phyloP scores from a whole-genome alignment of 2,888 invertebrate genomes.

The Plemyria rubiginata region DNA sequence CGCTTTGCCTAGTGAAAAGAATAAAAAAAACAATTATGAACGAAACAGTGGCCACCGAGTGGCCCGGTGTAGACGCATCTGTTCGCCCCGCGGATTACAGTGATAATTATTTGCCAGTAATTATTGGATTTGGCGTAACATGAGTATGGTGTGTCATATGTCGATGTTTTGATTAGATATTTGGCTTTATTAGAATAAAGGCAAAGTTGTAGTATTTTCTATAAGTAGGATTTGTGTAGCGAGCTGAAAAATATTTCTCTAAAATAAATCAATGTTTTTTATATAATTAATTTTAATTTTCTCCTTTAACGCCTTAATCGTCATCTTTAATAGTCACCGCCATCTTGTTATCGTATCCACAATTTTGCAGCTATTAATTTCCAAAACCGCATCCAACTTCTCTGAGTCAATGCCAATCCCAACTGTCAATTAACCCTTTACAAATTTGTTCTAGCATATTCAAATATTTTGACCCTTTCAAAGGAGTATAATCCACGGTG shows the following conservation, averaged over 20 bases:
- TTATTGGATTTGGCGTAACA: slow-evolving; percentile 72
- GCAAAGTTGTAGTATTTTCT: background rate
- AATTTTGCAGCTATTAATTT: background rate
- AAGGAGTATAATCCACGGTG: slow-evolving; percentile 78
- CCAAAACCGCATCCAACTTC: slow-evolving; percentile 51
- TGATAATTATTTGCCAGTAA: slow-evolving; percentile 83
- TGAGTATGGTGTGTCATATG: slow-evolving; percentile 29
- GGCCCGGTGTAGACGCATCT: slow-evolving; percentile 83
- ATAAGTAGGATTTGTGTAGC: too few relatives aligned
- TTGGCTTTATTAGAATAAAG: background rate
- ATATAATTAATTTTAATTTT: too few relatives aligned
- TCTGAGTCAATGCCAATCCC: slow-evolving; percentile 50
- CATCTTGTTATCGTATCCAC: background rate
- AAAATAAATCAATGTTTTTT: too few relatives aligned
- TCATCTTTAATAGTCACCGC: too few relatives aligned
- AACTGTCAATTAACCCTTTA: slow-evolving; percentile 78
- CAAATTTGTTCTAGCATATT: slow-evolving; percentile 79
- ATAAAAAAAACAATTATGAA: slow-evolving; percentile 77
- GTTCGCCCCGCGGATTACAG: slow-evolving; percentile 78
- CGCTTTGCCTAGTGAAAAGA: slow-evolving; percentile 65
- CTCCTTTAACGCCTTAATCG: too few relatives aligned
- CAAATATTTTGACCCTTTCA: slow-evolving; percentile 84
- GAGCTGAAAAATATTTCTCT: too few relatives aligned
- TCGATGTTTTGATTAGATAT: slow-evolving; percentile 11
- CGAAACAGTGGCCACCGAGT: slow-evolving; percentile 81